These are phyloP conservation scores for Sebastes hubbsi DNA, from an alignment of 2,797 vertebrate species.

Conservation along the genomic window DNA sequence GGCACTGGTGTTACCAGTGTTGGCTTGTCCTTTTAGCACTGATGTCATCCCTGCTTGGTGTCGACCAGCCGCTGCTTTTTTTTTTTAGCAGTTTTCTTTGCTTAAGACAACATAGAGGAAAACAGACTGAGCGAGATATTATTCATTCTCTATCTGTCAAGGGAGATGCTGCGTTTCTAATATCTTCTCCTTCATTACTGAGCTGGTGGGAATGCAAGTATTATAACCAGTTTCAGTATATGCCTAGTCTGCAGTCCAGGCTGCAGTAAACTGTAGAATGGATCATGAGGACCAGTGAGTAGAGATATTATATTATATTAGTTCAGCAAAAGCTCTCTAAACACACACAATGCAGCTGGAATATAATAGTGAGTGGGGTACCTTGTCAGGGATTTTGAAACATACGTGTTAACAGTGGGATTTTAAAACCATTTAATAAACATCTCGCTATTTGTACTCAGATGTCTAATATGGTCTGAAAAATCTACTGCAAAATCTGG, in stretches of 20 bases:
- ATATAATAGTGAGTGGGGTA: not conserved
- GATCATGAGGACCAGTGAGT: not conserved
- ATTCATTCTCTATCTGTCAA: conserved; percentile 59
- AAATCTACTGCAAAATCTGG: fast-evolving
- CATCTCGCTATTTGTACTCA: too few relatives aligned
- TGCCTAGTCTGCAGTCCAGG: not conserved
- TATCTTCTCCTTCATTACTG: conserved; percentile 39
- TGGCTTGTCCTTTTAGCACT: conserved; percentile 16
- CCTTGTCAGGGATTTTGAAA: too few relatives aligned
- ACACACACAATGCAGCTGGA: not conserved
- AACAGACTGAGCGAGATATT: conserved; percentile 51
- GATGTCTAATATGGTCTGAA: too few relatives aligned
- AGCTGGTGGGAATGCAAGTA: conserved; percentile 57
- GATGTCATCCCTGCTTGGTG: conserved; percentile 42
- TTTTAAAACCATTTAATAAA: too few relatives aligned
- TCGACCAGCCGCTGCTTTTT: conserved; percentile 1
- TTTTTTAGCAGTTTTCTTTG: conserved; percentile 39
- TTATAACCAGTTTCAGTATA: conserved; percentile 28
- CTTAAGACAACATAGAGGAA: conserved; percentile 58
- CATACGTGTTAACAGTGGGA: too few relatives aligned
- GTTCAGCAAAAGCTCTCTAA: not conserved
- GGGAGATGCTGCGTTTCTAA: conserved; percentile 56
- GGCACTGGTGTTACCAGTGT: conserved; percentile 5
- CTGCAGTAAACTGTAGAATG: not conserved
- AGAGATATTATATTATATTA: not conserved